A percentile compares a stretch with the other conserved stretches of the same genome.
Conservation (phyloP, 2,888 invertebrate genomes). For the Agrochola circellaris region DNA sequence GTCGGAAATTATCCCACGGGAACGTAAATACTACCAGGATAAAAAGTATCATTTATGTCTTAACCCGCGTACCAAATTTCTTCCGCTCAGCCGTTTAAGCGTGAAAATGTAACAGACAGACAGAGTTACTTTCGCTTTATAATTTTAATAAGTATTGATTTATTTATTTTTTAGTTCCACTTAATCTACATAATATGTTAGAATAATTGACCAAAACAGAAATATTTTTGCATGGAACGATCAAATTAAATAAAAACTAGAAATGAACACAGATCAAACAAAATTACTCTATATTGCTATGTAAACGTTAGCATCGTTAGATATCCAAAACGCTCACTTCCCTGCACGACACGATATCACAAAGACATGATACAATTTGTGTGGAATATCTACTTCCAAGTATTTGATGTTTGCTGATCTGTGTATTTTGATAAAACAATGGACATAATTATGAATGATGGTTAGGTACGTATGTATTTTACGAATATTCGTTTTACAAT, state of each 20-base stretch:
- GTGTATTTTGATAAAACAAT: conserved; percentile 35
- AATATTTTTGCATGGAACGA: neutral
- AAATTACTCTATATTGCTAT: conserved; percentile 1
- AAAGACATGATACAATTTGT: conserved; percentile 34
- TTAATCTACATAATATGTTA: neutral
- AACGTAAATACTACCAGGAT: neutral
- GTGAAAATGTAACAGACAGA: neutral
- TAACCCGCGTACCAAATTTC: neutral
- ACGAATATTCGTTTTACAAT: neutral
- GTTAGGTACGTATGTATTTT: neutral
- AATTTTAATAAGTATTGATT: neutral
- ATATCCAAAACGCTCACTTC: conserved; percentile 32
- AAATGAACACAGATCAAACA: conserved; percentile 1
- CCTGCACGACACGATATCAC: conserved; percentile 15
- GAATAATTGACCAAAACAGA: neutral
- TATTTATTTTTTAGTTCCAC: neutral
- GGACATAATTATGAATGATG: conserved; percentile 3
- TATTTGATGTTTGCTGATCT: conserved; percentile 38
- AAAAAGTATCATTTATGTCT: neutral
- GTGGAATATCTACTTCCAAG: conserved; percentile 39
- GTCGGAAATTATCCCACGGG: neutral
- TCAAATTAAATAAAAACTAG: neutral
- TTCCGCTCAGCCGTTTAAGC: neutral
- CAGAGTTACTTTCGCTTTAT: neutral
- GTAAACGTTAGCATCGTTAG: conserved; percentile 5